phyloP scores from a whole-genome alignment of 2,888 invertebrate genomes.

The Molanna angustata region DNA sequence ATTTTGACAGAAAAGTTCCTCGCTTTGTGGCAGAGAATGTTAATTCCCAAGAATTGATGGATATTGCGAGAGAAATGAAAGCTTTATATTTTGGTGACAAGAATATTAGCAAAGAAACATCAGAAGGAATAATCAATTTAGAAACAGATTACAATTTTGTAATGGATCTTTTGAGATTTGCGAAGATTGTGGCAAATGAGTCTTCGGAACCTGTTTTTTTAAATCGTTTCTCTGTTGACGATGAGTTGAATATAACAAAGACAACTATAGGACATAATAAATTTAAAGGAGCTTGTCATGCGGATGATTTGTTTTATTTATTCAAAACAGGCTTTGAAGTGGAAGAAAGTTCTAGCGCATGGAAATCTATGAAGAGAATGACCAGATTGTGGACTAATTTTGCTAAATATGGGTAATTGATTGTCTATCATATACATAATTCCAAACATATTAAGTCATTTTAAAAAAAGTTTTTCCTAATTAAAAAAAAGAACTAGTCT shows the following conservation, averaged over 20 bases:
- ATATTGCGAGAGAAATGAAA: slow-evolving; percentile 42
- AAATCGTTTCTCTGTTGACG: slow-evolving; percentile 22
- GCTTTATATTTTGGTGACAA: slow-evolving; percentile 43
- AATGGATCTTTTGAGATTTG: slow-evolving; percentile 18
- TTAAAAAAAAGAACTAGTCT: too few species aligned
- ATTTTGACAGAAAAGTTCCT: slow-evolving; percentile 43
- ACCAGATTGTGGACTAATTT: slow-evolving; percentile 34
- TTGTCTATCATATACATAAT: background rate
- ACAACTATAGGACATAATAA: background rate
- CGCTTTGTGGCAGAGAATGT: slow-evolving; percentile 46
- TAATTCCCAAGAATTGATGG: slow-evolving; percentile 37
- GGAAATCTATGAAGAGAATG: slow-evolving; percentile 23
- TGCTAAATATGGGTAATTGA: slow-evolving; percentile 32
- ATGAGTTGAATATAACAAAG: slow-evolving; percentile 23
- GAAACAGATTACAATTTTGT: slow-evolving; percentile 24
- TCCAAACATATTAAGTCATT: too few species aligned
- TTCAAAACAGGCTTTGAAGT: slow-evolving; percentile 28
- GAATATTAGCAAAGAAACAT: slow-evolving; percentile 37
- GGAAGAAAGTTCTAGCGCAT: slow-evolving; percentile 13
- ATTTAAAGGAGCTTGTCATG: slow-evolving; percentile 24
- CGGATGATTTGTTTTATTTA: slow-evolving; percentile 29
- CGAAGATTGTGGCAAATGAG: slow-evolving; percentile 3
- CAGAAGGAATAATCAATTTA: slow-evolving; percentile 10
- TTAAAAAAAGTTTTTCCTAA: too few species aligned
- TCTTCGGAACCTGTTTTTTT: slow-evolving; percentile 23